Percentiles rank a stretch among this genome's conserved stretches.
Conservation (phyloP, 2,113 vertebrate species). For the Raphicerus campestris region DNA sequence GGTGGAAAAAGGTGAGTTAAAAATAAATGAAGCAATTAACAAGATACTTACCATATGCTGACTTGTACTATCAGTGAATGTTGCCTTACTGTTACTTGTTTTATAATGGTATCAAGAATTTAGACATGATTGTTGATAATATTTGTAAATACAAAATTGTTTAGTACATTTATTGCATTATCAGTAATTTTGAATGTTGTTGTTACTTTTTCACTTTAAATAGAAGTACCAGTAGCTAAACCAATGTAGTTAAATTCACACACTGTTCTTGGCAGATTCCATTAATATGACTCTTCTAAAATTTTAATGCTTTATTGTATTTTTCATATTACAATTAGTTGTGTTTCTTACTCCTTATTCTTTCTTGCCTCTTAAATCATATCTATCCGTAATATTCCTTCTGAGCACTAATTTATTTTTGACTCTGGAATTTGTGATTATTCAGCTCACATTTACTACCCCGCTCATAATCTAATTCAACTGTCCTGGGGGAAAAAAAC, state of each 20-base stretch:
- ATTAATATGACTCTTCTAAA: neutral
- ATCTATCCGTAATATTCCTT: neutral
- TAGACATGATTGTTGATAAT: neutral
- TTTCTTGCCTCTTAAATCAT: neutral
- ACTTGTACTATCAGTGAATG: neutral
- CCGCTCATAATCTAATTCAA: neutral
- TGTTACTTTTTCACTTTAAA: neutral
- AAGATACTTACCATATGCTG: neutral
- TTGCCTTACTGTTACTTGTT: neutral
- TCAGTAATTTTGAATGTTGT: neutral
- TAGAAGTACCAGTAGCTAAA: neutral
- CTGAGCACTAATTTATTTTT: neutral
- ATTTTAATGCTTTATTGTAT: neutral
- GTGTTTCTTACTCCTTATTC: neutral
- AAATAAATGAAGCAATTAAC: neutral
- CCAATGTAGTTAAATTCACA: neutral
- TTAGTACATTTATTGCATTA: neutral
- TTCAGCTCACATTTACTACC: neutral
- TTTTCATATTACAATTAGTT: neutral
- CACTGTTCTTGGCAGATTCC: neutral
- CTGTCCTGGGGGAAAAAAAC: neutral
- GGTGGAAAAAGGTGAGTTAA: neutral
- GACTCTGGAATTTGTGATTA: neutral
- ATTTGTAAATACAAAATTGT: neutral
- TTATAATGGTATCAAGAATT: neutral